Conservation (phyloP, 2,888 invertebrate genomes). For the Melanostoma mellinum region DNA sequence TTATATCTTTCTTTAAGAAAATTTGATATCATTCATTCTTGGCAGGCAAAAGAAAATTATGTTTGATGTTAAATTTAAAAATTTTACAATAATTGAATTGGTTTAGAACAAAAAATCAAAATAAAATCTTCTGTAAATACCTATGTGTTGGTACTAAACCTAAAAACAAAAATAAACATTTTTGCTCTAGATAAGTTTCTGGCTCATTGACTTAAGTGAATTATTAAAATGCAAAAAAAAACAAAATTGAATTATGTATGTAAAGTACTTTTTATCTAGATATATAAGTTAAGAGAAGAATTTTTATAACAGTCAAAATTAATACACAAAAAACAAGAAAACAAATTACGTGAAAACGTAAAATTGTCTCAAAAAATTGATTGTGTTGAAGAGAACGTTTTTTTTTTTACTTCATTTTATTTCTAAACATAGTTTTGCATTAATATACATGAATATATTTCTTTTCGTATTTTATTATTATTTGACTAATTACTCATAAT, state of each 20-base stretch:
- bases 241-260: slow-evolving; percentile 43
- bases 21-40: background rate
- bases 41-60: background rate
- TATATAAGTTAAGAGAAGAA: slow-evolving; percentile 60
- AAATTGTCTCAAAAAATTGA: background rate
- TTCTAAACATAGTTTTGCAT: slow-evolving; percentile 18
- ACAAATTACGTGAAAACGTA: background rate
- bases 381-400: slow-evolving; percentile 4
- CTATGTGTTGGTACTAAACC: no score
- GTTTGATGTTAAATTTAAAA: background rate
- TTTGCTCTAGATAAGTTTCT: slow-evolving; percentile 8
- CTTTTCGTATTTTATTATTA: background rate
- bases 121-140: no score
- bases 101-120: no score
- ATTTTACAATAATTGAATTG: background rate
- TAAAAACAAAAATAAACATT: no score
- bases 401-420: slow-evolving; percentile 5
- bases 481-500: slow-evolving; percentile 21
- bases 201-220: slow-evolving; percentile 17
- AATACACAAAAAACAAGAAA: slow-evolving; percentile 16
- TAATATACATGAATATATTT: background rate
- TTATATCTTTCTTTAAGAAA: background rate
- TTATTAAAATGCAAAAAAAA: slow-evolving; percentile 12
- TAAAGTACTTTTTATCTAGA: slow-evolving; percentile 70
- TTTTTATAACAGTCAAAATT: slow-evolving; percentile 59